Base-by-base conservation (phyloP, 2,113 vertebrate genomes). In the Gavialis gangeticus region DNA sequence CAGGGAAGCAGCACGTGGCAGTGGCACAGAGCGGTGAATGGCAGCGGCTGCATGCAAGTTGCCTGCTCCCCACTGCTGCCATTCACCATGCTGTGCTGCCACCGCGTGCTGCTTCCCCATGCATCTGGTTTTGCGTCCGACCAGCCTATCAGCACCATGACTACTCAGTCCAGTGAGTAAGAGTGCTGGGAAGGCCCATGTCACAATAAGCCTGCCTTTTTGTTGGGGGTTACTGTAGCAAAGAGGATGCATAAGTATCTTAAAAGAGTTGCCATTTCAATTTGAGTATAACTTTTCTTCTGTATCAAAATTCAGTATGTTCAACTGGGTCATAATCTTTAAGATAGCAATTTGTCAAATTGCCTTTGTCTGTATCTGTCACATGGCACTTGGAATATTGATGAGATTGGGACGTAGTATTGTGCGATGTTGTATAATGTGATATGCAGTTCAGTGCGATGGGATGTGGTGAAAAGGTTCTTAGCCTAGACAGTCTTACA, bases 391-490 rank as follows among this genome's bases (percentile, higher is more conserved):
- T 75, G 90, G 85, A 54, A 82, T 79, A 79, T 10, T 60, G 85
- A 91, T 87, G 92, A 75, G 80, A 56, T 21, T 82, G 88, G 83
- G 89, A 93, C 91, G 63, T 92, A 95, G 75, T 78, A 82, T 66
- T 0, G 2, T 85, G 64, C 88, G 69, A 85, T 92, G 85, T 91
- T 92, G 90, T 2, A 1, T 95, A 94, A 95, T 88, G 87, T 93
- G 69, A 55, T 87, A 88, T 82, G 87, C 60, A 18, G 27, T 71
- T 71, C 55, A 15, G 89, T 90, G 79, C 75, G 79, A 63, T 34
- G 62, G 75, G 90, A 22, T 87, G 88, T 79, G 77, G 19, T 64
- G 80, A 93, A 92, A 92, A 94, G 30, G 75, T 15, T 15, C 46
- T 46, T 46, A 46, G 46, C 46, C 46, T 46, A 46, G 46, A 46